These are phyloP conservation scores for Hydrolagus affinis DNA, from an alignment of 2,113 vertebrate genomes.

Conservation along the genomic window DNA sequence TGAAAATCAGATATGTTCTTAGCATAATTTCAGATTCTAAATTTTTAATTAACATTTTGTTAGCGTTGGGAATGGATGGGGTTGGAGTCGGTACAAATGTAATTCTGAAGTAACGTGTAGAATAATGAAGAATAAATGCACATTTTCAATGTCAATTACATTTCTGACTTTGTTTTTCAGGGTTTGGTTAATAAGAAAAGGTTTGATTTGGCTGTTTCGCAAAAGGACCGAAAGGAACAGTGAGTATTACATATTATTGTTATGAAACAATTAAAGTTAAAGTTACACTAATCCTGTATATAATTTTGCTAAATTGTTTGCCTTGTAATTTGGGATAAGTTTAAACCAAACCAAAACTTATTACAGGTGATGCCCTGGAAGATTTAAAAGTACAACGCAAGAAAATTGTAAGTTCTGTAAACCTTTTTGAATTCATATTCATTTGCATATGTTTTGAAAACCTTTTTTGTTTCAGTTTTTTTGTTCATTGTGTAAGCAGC, in stretches of 20 bases:
- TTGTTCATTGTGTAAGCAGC: background rate
- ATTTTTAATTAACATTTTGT: too few relatives aligned
- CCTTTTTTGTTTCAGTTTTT: constrained; percentile 1
- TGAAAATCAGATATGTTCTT: background rate
- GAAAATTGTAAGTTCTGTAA: constrained; percentile 81
- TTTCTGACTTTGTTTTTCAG: constrained; percentile 47
- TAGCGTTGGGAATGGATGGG: too few relatives aligned
- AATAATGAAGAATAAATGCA: too few relatives aligned
- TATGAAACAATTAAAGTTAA: background rate
- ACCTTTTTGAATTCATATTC: too few relatives aligned
- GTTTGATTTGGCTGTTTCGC: constrained; percentile 79
- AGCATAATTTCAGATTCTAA: too few relatives aligned
- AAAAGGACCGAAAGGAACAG: constrained; percentile 86
- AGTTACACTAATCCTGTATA: background rate
- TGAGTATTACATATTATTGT: constrained; percentile 53
- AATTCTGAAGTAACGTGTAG: too few relatives aligned
- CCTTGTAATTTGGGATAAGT: background rate
- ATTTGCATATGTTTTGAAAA: constrained; percentile 35
- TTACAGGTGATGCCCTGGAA: constrained; percentile 83
- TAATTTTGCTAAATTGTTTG: background rate
- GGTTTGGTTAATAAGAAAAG: constrained; percentile 81
- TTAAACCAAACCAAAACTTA: constrained; percentile 27
- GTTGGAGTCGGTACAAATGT: too few relatives aligned
- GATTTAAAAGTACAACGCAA: constrained; percentile 84
- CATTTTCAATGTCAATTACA: background rate